Evolutionary conservation across 2,797 vertebrate genomes (phyloP).

Genomic region (Catostomus latipinnis): DNA sequence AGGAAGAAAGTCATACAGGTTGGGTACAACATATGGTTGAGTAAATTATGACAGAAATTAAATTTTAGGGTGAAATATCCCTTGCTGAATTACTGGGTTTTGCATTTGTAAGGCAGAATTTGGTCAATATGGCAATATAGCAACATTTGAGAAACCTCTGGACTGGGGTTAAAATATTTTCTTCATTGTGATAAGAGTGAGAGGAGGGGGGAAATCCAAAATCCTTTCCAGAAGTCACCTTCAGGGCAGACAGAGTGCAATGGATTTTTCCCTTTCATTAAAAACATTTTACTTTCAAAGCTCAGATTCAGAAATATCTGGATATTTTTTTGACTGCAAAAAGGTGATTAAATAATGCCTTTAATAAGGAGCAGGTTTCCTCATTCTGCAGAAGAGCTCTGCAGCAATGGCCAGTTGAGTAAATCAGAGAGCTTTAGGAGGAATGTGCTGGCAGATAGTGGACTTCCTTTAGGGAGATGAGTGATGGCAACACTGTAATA

Average conservation of each 20-base stretch:
- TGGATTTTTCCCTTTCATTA: slow-evolving; percentile 43
- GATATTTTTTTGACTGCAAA: slow-evolving; percentile 60
- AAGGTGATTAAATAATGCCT: slow-evolving; percentile 67
- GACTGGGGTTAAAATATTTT: slow-evolving; percentile 37
- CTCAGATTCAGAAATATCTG: slow-evolving; percentile 66
- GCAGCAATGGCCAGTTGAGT: slow-evolving; percentile 65
- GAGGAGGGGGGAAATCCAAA: slow-evolving; percentile 47
- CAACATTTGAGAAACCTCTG: not conserved
- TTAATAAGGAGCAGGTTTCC: slow-evolving; percentile 77
- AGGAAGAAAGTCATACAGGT: too few relatives aligned
- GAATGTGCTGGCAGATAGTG: slow-evolving; percentile 69
- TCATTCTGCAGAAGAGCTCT: slow-evolving; percentile 68
- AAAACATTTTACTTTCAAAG: slow-evolving; percentile 72
- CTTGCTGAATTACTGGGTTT: too few relatives aligned
- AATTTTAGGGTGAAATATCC: too few relatives aligned
- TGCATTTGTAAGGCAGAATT: too few relatives aligned
- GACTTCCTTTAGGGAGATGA: slow-evolving; percentile 67
- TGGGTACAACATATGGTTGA: too few relatives aligned
- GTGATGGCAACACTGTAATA: slow-evolving; percentile 42
- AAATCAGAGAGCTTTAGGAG: slow-evolving; percentile 70
- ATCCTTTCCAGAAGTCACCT: slow-evolving; percentile 73
- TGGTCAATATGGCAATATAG: not conserved
- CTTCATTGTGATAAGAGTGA: slow-evolving; percentile 5
- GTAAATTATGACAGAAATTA: too few relatives aligned
- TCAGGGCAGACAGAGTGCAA: slow-evolving; percentile 63